These are phyloP conservation scores for Polypedilum pembai DNA, from an alignment of 1,140 invertebrate species.

Conservation along the genomic window DNA sequence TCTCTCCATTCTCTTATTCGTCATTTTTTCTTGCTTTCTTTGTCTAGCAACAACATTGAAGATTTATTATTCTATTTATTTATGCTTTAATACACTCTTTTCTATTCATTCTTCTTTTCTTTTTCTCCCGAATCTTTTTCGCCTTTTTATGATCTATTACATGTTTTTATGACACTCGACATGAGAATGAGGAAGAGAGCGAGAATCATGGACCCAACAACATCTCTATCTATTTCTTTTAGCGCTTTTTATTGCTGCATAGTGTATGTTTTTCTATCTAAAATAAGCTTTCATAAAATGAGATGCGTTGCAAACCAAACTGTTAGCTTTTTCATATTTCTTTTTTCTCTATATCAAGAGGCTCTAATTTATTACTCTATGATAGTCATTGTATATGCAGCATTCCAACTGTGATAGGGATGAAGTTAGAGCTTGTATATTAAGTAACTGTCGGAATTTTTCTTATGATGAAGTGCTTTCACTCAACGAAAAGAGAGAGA, in stretches of 20 bases:
- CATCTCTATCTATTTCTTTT: neutral
- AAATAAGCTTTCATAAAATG: too few species aligned
- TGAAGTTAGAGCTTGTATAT: too few species aligned
- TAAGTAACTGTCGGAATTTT: too few species aligned
- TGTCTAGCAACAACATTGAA: neutral
- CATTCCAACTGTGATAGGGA: too few species aligned
- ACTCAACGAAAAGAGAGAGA: too few species aligned
- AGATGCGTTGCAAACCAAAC: too few species aligned
- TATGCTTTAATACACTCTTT: slow-evolving; percentile 26
- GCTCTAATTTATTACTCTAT: neutral
- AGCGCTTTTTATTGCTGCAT: neutral
- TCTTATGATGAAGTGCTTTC: too few species aligned
- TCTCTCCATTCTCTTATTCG: slow-evolving; percentile 4
- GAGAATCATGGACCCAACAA: neutral
- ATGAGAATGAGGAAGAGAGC: neutral
- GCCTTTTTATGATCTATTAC: slow-evolving; percentile 25
- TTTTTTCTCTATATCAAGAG: neutral
- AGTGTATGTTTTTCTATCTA: too few species aligned
- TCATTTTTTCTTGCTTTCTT: neutral
- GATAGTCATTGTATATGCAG: neutral
- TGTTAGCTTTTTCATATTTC: too few species aligned
- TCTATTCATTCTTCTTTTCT: neutral
- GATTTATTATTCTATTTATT: slow-evolving; percentile 29
- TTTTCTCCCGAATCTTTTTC: neutral
- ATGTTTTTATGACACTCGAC: slow-evolving; percentile 23